Percentiles rank a stretch among this genome's conserved stretches.
phyloP scores from a whole-genome alignment of 2,113 vertebrate genomes.

The Leuciscus idus region DNA sequence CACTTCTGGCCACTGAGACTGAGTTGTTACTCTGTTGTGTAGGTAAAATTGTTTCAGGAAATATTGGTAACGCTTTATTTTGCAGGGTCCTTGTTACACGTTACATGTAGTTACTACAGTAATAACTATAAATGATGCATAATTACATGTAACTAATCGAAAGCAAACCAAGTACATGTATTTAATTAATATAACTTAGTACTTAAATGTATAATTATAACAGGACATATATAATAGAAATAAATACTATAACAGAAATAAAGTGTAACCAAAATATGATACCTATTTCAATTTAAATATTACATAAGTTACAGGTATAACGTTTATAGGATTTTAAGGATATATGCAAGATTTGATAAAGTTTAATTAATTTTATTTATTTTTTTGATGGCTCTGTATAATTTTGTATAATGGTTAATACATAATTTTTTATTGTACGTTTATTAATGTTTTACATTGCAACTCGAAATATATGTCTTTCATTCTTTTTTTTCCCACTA shows the following conservation, averaged over 20 bases:
- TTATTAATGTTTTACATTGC: too few relatives aligned
- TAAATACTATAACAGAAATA: too few relatives aligned
- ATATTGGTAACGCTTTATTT: neutral
- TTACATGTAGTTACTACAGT: too few relatives aligned
- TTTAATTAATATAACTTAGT: too few relatives aligned
- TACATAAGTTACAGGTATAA: neutral
- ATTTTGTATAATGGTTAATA: neutral
- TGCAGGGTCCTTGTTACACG: too few relatives aligned
- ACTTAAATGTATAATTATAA: too few relatives aligned
- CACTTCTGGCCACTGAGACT: too few relatives aligned
- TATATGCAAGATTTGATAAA: neutral
- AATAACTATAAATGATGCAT: too few relatives aligned
- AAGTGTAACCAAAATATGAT: neutral
- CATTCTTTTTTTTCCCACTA: neutral
- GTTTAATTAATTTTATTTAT: neutral
- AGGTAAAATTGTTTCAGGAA: neutral
- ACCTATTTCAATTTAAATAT: neutral
- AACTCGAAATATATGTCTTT: neutral
- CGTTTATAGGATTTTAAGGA: neutral
- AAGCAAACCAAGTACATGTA: too few relatives aligned
- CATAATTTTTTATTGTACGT: too few relatives aligned
- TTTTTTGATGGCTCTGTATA: neutral
- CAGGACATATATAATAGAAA: too few relatives aligned
- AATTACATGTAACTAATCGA: too few relatives aligned
- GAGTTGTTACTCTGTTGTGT: neutral